Evolutionary conservation across 1,140 invertebrate genomes (phyloP).

Genomic region (Trissolcus basalis): DNA sequence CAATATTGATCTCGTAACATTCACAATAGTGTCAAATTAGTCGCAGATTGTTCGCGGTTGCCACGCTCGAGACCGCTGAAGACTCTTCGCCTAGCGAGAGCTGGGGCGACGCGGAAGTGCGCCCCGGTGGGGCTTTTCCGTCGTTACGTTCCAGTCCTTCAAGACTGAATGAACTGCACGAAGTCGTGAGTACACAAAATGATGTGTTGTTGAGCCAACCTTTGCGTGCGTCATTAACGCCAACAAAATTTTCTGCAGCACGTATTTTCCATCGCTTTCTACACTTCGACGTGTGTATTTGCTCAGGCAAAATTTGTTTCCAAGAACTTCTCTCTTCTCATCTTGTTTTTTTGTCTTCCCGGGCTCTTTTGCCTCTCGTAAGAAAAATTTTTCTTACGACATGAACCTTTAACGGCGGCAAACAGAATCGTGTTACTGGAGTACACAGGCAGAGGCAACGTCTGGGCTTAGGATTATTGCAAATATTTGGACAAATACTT

Average conservation of each 20-base stretch:
- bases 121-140: conserved; percentile 35
- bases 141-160: conserved; percentile 28
- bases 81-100: conserved; percentile 8
- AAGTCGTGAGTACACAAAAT: conserved; percentile 49
- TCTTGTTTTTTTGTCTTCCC: conserved; percentile 15
- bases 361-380: conserved; percentile 16
- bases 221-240: conserved; percentile 61
- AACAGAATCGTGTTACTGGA: conserved; percentile 47
- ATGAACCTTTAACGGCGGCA: conserved; percentile 18
- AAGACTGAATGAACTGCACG: conserved; percentile 39
- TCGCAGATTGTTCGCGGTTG: conserved; percentile 59
- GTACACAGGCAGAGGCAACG: conserved; percentile 44
- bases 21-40: conserved; percentile 57
- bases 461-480: conserved; percentile 51
- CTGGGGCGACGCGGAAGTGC: conserved; percentile 40
- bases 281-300: conserved; percentile 30
- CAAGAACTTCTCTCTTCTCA: conserved; percentile 51
- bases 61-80: conserved; percentile 26
- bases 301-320: conserved; percentile 22
- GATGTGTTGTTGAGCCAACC: conserved; percentile 56
- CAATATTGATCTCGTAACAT: conserved; percentile 47
- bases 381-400: conserved; percentile 51
- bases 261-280: neutral
- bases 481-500: conserved; percentile 56
- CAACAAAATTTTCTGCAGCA: conserved; percentile 67